A percentile compares a stretch with the other conserved stretches of the same genome.
phyloP scores from a whole-genome alignment of 2,797 vertebrate species.

The Rhynchotus rufescens region DNA sequence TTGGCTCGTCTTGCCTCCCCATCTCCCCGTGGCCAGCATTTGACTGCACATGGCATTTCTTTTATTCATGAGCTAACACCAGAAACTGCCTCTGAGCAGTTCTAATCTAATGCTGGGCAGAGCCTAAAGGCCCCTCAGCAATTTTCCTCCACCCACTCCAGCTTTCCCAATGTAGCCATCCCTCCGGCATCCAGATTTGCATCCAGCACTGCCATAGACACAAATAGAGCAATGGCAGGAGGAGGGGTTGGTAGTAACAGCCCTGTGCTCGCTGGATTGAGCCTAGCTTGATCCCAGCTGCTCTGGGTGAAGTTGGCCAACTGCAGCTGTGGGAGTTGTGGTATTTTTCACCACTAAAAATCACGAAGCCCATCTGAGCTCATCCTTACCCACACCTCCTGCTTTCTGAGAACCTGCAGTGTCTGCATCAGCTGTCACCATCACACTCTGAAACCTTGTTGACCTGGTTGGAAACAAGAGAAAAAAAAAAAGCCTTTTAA shows the following conservation, averaged over 20 bases:
- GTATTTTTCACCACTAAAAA: not conserved
- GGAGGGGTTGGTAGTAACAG: not conserved
- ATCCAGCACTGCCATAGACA: not conserved
- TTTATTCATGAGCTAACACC: constrained; percentile 6
- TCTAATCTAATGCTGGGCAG: not conserved
- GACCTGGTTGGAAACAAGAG: not conserved
- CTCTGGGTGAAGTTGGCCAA: not conserved
- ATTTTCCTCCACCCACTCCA: not conserved
- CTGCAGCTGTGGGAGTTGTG: not conserved
- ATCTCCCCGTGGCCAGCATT: not conserved
- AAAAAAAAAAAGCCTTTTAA: not conserved
- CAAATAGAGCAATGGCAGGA: not conserved
- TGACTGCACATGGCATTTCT: not conserved
- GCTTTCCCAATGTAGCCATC: not conserved
- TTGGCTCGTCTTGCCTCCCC: not conserved
- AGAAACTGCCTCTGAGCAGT: constrained; percentile 4
- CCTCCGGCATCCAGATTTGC: not conserved
- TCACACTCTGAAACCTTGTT: not conserved
- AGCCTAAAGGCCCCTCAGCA: not conserved
- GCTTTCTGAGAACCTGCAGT: not conserved
- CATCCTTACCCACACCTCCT: not conserved
- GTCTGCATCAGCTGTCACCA: not conserved
- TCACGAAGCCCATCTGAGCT: not conserved
- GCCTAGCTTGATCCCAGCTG: not conserved
- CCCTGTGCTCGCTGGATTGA: not conserved